phyloP scores from a whole-genome alignment of 1,140 invertebrate genomes.

The Eupristina koningsbergeri region DNA sequence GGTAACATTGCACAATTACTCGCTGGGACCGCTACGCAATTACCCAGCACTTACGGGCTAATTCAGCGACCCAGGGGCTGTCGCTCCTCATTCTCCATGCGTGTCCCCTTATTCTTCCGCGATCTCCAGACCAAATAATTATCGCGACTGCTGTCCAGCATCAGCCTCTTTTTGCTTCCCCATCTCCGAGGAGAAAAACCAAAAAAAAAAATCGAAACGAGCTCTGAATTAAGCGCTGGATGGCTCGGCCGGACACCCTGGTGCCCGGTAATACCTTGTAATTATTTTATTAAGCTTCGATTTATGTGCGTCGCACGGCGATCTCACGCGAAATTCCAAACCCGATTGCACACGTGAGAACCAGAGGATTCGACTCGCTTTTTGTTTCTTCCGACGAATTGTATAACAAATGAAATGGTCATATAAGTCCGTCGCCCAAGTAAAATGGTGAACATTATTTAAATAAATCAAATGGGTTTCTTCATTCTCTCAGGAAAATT shows the following conservation, averaged over 20 bases:
- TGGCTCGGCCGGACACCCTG: background rate
- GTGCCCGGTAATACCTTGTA: conserved; percentile 48
- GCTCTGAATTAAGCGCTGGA: conserved; percentile 7
- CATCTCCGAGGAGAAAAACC: too few species aligned
- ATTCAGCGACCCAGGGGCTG: conserved; percentile 50
- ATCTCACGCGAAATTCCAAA: conserved; percentile 57
- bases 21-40: conserved; percentile 55
- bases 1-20: conserved; percentile 59
- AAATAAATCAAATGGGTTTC: too few species aligned
- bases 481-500: too few species aligned
- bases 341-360: conserved; percentile 4
- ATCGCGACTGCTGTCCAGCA: conserved; percentile 9
- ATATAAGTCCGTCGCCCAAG: too few species aligned
- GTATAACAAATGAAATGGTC: too few species aligned
- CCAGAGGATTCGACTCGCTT: background rate
- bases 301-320: conserved; percentile 58
- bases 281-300: conserved; percentile 64
- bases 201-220: background rate
- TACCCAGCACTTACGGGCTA: conserved; percentile 63
- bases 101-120: conserved; percentile 10
- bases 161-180: background rate
- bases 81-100: too few species aligned
- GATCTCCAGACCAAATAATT: conserved; percentile 14
- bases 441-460: too few species aligned
- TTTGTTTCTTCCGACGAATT: background rate